Percentiles rank a stretch among this genome's conserved stretches.
These are phyloP conservation scores for Drosophila nigromelanica DNA, from an alignment of 1,140 invertebrate species.

Conservation along the genomic window DNA sequence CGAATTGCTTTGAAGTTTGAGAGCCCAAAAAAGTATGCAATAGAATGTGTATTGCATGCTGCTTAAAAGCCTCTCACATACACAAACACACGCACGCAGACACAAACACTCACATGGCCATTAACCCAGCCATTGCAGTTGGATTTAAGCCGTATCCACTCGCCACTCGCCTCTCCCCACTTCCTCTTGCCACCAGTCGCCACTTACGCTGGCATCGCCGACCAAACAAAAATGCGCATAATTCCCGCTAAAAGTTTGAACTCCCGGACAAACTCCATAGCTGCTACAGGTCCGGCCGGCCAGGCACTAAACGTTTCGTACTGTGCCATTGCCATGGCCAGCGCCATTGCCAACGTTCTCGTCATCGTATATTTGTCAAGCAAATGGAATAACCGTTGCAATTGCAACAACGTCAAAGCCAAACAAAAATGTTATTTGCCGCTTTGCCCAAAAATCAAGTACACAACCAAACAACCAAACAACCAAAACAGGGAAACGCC, in stretches of 20 bases:
- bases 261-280: constrained; percentile 10
- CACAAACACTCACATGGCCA: constrained; percentile 42
- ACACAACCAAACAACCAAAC: constrained; percentile 63
- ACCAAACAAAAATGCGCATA: constrained; percentile 78
- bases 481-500: constrained; percentile 38
- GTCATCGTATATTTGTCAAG: constrained; percentile 78
- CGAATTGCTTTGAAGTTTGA: constrained; percentile 69
- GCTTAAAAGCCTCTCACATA: constrained; percentile 56
- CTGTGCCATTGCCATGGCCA: constrained; percentile 12
- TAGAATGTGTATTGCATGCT: constrained; percentile 45
- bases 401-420: constrained; percentile 81
- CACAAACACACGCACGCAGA: constrained; percentile 29
- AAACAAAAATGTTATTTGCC: constrained; percentile 82
- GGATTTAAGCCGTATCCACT: constrained; percentile 42
- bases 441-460: constrained; percentile 81
- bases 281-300: constrained; percentile 8
- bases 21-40: constrained; percentile 45
- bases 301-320: constrained; percentile 53
- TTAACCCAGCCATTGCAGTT: constrained; percentile 58
- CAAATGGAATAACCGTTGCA: constrained; percentile 80
- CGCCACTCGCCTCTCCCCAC: constrained; percentile 42
- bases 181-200: constrained; percentile 36
- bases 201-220: constrained; percentile 48
- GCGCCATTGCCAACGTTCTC: constrained; percentile 16
- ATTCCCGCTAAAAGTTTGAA: constrained; percentile 72